phyloP scores from a whole-genome alignment of 1,140 invertebrate species.

The Brachystomella parvula region DNA sequence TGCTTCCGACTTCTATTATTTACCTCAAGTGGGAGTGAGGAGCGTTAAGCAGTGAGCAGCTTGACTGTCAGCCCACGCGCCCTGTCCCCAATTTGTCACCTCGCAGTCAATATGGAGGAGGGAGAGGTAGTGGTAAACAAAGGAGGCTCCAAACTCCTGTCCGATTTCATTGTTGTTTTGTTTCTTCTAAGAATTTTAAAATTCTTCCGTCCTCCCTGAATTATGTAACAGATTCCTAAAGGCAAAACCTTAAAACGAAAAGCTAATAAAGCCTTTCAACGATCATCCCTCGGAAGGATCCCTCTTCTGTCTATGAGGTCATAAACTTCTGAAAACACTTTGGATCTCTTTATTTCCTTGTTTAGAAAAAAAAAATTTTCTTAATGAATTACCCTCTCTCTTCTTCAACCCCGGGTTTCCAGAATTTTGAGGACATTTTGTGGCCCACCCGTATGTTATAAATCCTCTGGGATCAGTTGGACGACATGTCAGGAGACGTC shows the following conservation, averaged over 20 bases:
- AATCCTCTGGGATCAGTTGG: slow-evolving; percentile 2
- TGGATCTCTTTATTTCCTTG: background rate
- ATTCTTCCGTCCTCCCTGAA: background rate
- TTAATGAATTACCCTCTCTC: background rate
- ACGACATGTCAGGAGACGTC: too few relatives aligned
- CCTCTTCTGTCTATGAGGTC: background rate
- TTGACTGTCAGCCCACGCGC: background rate
- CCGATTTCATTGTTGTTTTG: background rate
- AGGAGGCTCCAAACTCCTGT: background rate
- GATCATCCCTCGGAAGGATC: background rate
- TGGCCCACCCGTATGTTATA: background rate
- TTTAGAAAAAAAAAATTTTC: background rate
- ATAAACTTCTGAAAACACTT: background rate
- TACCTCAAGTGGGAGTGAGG: too few relatives aligned
- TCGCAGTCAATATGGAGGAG: background rate
- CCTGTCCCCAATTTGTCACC: background rate
- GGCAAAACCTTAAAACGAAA: background rate
- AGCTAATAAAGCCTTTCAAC: slow-evolving; percentile 3
- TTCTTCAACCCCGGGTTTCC: background rate
- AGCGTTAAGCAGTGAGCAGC: background rate
- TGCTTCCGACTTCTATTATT: background rate
- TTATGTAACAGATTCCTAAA: background rate
- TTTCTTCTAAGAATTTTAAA: background rate
- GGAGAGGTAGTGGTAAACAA: background rate
- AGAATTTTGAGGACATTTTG: background rate